Percentiles rank a stretch among this genome's conserved stretches.
Evolutionary conservation across 2,888 invertebrate species (phyloP).

Genomic region (Drosophila antonietae): DNA sequence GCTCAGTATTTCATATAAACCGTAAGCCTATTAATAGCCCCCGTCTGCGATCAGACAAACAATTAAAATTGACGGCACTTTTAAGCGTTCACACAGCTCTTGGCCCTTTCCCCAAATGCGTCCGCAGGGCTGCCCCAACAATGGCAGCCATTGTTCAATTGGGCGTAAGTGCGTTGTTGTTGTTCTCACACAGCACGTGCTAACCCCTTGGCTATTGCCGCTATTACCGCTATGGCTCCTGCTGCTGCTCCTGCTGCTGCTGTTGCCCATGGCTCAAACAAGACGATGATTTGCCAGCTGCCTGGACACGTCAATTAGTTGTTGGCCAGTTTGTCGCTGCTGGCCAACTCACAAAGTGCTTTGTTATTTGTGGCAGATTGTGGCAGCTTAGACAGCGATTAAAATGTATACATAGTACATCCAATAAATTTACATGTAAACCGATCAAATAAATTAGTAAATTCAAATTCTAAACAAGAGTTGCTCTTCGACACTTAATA

Average conservation of each 20-base stretch:
- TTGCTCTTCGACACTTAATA: not conserved
- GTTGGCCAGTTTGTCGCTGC: slow-evolving; percentile 25
- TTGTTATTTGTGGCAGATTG: slow-evolving; percentile 14
- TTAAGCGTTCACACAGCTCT: slow-evolving; percentile 46
- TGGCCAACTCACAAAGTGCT: slow-evolving; percentile 18
- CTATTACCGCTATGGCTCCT: slow-evolving; percentile 9
- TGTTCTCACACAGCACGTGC: slow-evolving; percentile 41
- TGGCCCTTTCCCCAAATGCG: not conserved
- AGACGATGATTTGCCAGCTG: slow-evolving; percentile 16
- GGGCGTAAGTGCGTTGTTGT: slow-evolving; percentile 61
- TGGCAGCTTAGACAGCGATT: slow-evolving; percentile 7
- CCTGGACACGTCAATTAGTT: slow-evolving; percentile 37
- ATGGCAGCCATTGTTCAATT: slow-evolving; percentile 60
- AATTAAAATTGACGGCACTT: slow-evolving; percentile 78
- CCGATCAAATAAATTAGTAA: slow-evolving; percentile 5
- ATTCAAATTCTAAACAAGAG: not conserved
- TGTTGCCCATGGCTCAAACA: slow-evolving; percentile 28
- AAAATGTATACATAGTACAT: not conserved
- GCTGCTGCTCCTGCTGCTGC: not conserved
- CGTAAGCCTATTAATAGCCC: slow-evolving; percentile 78
- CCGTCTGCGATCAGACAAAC: slow-evolving; percentile 77
- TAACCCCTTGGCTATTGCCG: slow-evolving; percentile 34
- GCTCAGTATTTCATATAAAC: slow-evolving; percentile 71
- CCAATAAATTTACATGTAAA: not conserved
- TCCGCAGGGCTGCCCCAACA: slow-evolving; percentile 2